These are phyloP conservation scores for Sula dactylatra DNA, from an alignment of 2,113 vertebrate genomes.

Conservation along the genomic window DNA sequence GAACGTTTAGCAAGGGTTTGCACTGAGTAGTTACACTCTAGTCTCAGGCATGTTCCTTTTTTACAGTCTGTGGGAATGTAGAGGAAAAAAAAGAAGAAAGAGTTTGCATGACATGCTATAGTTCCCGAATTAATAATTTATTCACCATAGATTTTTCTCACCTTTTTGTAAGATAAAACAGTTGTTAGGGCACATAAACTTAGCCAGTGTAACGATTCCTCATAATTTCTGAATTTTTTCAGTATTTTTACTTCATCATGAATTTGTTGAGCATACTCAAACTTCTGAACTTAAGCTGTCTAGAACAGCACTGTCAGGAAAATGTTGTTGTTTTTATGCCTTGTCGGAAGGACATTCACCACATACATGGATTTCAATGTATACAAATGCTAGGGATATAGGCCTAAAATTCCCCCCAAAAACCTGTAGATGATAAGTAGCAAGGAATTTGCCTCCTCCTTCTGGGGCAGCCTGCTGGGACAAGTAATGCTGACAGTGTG, in stretches of 20 bases:
- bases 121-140: not conserved
- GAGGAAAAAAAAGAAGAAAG: not conserved
- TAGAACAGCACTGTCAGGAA: not conserved
- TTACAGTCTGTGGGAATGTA: not conserved
- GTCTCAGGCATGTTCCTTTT: not conserved
- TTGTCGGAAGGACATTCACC: not conserved
- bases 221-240: not conserved
- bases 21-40: not conserved
- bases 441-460: not conserved
- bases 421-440: not conserved
- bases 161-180: not conserved
- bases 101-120: not conserved
- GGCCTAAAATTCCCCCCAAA: not conserved
- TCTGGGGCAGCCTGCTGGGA: not conserved
- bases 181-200: not conserved
- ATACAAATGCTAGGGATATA: not conserved
- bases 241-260: not conserved
- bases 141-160: not conserved
- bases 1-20: not conserved
- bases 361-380: not conserved
- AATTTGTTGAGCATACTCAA: not conserved
- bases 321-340: not conserved
- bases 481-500: not conserved
- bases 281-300: not conserved
- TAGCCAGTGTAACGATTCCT: not conserved